These are phyloP conservation scores for Galerucella calmariensis DNA, from an alignment of 2,888 invertebrate genomes.

Conservation along the genomic window DNA sequence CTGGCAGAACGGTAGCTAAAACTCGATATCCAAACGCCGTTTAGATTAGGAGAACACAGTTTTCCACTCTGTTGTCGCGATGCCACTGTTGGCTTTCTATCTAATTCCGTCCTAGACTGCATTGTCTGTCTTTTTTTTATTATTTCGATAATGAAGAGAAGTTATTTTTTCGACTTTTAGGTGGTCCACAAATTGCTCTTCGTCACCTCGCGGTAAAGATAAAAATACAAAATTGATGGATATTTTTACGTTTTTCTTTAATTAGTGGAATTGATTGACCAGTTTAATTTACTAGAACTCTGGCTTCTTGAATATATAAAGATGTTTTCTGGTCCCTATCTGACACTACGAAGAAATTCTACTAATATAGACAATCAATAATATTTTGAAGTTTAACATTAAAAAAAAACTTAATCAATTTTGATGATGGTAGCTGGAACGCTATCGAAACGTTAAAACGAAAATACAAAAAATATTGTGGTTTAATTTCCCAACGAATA, in stretches of 20 bases:
- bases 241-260: conserved; percentile 9
- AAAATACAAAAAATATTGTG: no score
- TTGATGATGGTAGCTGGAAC: no score
- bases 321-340: no score
- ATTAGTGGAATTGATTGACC: background rate
- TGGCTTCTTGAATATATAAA: no score
- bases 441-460: no score
- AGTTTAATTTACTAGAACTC: background rate
- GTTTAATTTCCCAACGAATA: no score
- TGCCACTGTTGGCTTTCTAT: conserved; percentile 46
- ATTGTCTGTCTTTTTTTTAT: conserved; percentile 22
- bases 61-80: conserved; percentile 55
- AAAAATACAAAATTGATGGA: conserved; percentile 28
- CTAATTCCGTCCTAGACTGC: conserved; percentile 37
- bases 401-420: no score
- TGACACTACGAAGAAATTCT: no score
- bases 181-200: conserved; percentile 46
- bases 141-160: conserved; percentile 30
- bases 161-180: conserved; percentile 39
- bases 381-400: no score
- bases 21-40: conserved; percentile 52
- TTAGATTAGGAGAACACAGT: conserved; percentile 56
- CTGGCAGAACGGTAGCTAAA: conserved; percentile 53
- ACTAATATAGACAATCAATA: no score
- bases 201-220: conserved; percentile 38